These are phyloP conservation scores for Dermochelys coriacea DNA, from an alignment of 2,797 vertebrate genomes.

Conservation along the genomic window DNA sequence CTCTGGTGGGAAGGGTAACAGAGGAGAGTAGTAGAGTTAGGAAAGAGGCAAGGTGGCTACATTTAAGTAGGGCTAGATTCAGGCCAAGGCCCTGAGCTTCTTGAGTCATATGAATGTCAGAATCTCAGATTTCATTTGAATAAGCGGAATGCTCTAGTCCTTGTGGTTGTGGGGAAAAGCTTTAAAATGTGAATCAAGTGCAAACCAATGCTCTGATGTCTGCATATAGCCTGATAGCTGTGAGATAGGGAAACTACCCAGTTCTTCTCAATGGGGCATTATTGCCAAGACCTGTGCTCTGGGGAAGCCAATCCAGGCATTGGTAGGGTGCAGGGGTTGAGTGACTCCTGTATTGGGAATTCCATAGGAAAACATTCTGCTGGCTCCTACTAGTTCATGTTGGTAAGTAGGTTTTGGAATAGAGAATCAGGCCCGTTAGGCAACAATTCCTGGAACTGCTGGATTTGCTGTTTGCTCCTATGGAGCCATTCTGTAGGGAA, in stretches of 20 bases:
- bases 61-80: not conserved
- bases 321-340: not conserved
- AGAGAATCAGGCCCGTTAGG: accelerated
- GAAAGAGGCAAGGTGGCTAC: too few species aligned
- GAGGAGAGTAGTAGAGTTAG: not conserved
- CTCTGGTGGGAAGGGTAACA: not conserved
- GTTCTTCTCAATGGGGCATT: not conserved
- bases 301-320: not conserved
- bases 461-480: not conserved
- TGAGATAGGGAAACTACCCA: not conserved
- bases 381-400: not conserved
- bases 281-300: too few species aligned
- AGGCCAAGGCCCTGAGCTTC: not conserved
- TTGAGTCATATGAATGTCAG: not conserved
- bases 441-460: not conserved
- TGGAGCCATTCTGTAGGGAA: not conserved
- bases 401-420: not conserved
- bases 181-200: not conserved
- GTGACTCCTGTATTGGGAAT: not conserved
- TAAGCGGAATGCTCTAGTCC: not conserved
- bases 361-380: not conserved
- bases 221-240: not conserved
- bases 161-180: not conserved
- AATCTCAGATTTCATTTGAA: not conserved
- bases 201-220: not conserved